Base-by-base conservation (phyloP, 64 coral and sea anemone genomes). In the Stichodactyla helianthus region DNA sequence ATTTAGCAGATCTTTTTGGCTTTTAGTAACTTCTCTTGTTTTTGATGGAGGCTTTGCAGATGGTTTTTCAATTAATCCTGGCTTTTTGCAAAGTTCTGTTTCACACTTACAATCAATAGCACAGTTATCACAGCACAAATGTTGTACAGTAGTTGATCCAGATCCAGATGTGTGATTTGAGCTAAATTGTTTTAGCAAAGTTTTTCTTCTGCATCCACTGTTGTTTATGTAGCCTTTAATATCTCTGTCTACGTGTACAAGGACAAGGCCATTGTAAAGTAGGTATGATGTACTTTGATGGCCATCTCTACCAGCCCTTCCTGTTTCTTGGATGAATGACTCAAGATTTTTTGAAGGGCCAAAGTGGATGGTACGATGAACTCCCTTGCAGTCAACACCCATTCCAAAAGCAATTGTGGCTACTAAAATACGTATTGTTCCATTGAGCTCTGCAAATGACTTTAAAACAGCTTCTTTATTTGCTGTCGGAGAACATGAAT, bases 101-200 rank as follows among this genome's bases (percentile, higher is more conserved):
- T 79, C 54, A 85, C 93, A 94, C 55, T 90, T 77, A 55, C 93
- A 94, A 14, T 50, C 22, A 10, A 55, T 71, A 0, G 88, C 57
- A 86, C 92, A 94, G 54, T 87, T 87, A 59, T 94, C 88, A 88
- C 92, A 93, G n/a, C 88, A 93, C 20, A 74, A 80, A 87, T 94
- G 85, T 8, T 26, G 88, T 6, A 27, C 59, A 54, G 1, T 64
- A 3, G 61, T 16, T 64, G 61, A 44, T 44, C 35, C 35, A 44
- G 61, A 44, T 44, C 35, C 35, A 44, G 56, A 59, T 12, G 56
- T 59, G 5, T 59, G 15, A 59, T 44, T 44, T 44, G 35, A 44
- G 35, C 70, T 22, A 76, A 76, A 76, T 76, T 76, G 7, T 31
- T 76, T 16, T 76, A 76, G 27, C 70, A 76, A 22, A 10, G 15